Conservation (phyloP, 2,888 invertebrate species). For the Pandemis heparana region DNA sequence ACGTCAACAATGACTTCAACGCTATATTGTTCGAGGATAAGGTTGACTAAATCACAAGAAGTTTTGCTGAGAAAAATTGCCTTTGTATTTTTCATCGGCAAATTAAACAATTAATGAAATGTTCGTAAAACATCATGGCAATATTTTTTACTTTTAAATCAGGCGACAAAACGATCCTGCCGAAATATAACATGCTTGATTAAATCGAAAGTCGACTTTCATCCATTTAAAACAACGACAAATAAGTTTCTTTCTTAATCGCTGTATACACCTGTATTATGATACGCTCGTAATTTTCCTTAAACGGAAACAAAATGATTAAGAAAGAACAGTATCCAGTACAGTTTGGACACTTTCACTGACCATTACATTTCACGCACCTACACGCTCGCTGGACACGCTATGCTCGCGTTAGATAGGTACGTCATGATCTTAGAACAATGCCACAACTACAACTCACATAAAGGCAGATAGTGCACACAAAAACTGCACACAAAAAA, state of each 20-base stretch:
- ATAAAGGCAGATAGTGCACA: background rate
- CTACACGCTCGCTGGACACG: slow-evolving; percentile 55
- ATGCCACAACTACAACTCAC: slow-evolving; percentile 13
- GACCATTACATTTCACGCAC: slow-evolving; percentile 45
- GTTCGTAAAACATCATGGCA: background rate
- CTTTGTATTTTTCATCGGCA: too few species aligned
- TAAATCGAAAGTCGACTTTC: background rate
- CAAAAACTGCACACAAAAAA: too few species aligned
- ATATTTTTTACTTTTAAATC: background rate
- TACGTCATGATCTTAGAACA: slow-evolving; percentile 34
- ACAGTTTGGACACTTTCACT: slow-evolving; percentile 59
- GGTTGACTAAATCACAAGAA: too few species aligned
- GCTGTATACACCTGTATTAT: background rate
- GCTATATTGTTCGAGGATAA: too few species aligned
- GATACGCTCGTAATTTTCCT: background rate
- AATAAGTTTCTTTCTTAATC: background rate
- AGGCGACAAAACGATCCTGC: background rate
- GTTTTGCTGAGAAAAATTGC: too few species aligned
- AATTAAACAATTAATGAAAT: too few species aligned
- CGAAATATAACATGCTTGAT: background rate
- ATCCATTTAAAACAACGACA: background rate
- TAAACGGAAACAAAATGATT: slow-evolving; percentile 31
- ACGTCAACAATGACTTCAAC: too few species aligned
- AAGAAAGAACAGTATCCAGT: slow-evolving; percentile 13
- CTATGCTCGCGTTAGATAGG: slow-evolving; percentile 54